These are phyloP conservation scores for Nemapogon koenigi DNA, from an alignment of 2,888 invertebrate genomes.

Conservation along the genomic window DNA sequence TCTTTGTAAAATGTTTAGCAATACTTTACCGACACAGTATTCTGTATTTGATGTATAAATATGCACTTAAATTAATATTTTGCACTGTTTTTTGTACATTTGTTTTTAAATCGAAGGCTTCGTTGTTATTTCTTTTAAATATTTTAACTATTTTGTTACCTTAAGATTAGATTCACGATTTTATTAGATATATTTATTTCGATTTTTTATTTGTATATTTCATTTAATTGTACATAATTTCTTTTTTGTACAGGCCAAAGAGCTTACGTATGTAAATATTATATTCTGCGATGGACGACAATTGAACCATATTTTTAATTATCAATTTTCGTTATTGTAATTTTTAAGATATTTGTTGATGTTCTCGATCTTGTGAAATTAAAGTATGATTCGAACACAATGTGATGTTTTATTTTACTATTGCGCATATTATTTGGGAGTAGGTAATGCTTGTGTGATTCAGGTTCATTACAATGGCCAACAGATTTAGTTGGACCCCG, in stretches of 20 bases:
- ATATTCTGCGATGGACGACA: constrained; percentile 15
- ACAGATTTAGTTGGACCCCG: no score
- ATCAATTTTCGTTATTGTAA: constrained; percentile 53
- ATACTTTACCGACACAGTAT: constrained; percentile 44
- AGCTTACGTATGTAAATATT: constrained; percentile 56
- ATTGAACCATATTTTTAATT: constrained; percentile 10
- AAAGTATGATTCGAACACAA: constrained; percentile 40
- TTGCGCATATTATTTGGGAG: constrained; percentile 4
- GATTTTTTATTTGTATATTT: constrained; percentile 22
- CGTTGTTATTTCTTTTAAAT: constrained; percentile 8
- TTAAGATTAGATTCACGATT: constrained; percentile 22
- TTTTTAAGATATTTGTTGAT: constrained; percentile 64
- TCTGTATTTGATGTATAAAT: constrained; percentile 23
- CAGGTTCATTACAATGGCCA: no score
- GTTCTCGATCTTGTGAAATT: constrained; percentile 63
- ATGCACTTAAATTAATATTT: constrained; percentile 18
- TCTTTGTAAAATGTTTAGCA: constrained; percentile 31
- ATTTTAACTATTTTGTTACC: constrained; percentile 16
- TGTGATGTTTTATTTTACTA: constrained; percentile 15
- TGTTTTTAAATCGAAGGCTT: constrained; percentile 17
- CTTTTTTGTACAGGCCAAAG: constrained; percentile 56
- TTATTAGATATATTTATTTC: constrained; percentile 35
- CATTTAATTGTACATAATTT: constrained; percentile 10
- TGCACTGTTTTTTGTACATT: constrained; percentile 16
- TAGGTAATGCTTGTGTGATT: no score